Base-by-base conservation (phyloP, 2,113 vertebrate species). In the Propithecus coquereli region DNA sequence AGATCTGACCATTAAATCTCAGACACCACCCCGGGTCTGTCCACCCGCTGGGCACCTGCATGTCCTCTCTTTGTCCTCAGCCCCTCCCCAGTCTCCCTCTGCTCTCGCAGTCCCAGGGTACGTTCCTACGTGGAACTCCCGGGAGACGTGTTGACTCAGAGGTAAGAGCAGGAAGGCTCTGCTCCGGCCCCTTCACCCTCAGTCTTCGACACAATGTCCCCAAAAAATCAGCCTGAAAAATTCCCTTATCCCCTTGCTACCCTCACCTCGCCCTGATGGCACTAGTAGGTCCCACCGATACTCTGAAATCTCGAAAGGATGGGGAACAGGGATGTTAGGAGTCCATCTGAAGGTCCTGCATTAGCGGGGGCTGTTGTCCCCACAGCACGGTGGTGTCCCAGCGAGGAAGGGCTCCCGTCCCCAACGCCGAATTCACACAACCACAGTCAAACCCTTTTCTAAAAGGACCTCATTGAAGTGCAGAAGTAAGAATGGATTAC, bases 331-430 rank as follows among this genome's bases (percentile, higher is more conserved):
- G 5, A 13, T 27, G 13, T 18, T 8, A 1, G 9, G 8, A 6
- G 43, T 2, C n/a, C 34, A 3, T 40, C 4, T 14, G 32, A 45
- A 68, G 43, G 63, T 3, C 0, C 3, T 1, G 37, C 16, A 1
- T 63, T 34, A 5, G 23, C 17, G 30, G 22, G 7, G 1, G 22
- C 13, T 6, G 11, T 22, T 79, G 71, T 3, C 57, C 25, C 8
- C 23, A 3, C 2, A 10, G 34, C 20, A 0, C 13, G 0, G 0
- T 2, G 9, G 3, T n/a, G 27, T n/a, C 66, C n/a, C 52, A 4
- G 85, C 65, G 47, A 3, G 65, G 77, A 70, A 61, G 43, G 47
- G 43, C 4, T 79, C 30, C 80, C 45, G 23, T 20, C 61, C 73
- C 0, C 12, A 6, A 20, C 37, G 25, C 73, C 5, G 32, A 40